Conservation (phyloP, 2,888 invertebrate species). For the Cyaniris semiargus region DNA sequence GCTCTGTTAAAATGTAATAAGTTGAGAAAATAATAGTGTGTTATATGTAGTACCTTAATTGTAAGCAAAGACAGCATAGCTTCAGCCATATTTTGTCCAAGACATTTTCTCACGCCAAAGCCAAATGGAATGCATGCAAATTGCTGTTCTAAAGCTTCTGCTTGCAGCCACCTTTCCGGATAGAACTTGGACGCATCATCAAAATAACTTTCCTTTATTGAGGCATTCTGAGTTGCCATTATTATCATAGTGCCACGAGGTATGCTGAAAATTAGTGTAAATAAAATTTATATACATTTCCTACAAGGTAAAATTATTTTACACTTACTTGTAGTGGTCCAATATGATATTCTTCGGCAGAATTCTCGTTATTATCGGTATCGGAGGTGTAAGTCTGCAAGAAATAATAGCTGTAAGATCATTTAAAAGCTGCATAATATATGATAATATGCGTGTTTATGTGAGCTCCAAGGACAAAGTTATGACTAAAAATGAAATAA, state of each 20-base stretch:
- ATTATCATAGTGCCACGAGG: slow-evolving; percentile 82
- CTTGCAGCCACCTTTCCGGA: slow-evolving; percentile 82
- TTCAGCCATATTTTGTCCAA: slow-evolving; percentile 83
- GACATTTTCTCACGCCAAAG: slow-evolving; percentile 81
- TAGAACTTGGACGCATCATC: slow-evolving; percentile 82
- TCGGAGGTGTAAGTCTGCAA: slow-evolving; percentile 82
- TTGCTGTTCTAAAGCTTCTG: slow-evolving; percentile 65
- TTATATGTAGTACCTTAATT: slow-evolving; percentile 66
- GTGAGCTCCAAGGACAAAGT: too few species aligned
- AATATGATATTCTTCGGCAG: slow-evolving; percentile 80
- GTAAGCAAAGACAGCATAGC: slow-evolving; percentile 79
- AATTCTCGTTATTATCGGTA: slow-evolving; percentile 82
- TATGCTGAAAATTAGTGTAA: slow-evolving; percentile 54
- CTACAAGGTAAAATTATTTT: neutral
- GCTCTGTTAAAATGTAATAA: too few species aligned
- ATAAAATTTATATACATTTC: too few species aligned
- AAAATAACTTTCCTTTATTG: slow-evolving; percentile 82
- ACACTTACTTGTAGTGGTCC: slow-evolving; percentile 79
- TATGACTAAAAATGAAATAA: too few species aligned
- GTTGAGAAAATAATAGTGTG: too few species aligned
- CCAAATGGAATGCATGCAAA: slow-evolving; percentile 84
- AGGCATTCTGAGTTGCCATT: slow-evolving; percentile 83
- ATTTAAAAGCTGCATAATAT: neutral
- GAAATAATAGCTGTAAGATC: neutral
- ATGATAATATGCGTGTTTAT: neutral